A percentile compares a stretch with the other conserved stretches of the same genome.
Evolutionary conservation across 1,140 invertebrate genomes (phyloP).

Genomic region (Drosophila tristis): DNA sequence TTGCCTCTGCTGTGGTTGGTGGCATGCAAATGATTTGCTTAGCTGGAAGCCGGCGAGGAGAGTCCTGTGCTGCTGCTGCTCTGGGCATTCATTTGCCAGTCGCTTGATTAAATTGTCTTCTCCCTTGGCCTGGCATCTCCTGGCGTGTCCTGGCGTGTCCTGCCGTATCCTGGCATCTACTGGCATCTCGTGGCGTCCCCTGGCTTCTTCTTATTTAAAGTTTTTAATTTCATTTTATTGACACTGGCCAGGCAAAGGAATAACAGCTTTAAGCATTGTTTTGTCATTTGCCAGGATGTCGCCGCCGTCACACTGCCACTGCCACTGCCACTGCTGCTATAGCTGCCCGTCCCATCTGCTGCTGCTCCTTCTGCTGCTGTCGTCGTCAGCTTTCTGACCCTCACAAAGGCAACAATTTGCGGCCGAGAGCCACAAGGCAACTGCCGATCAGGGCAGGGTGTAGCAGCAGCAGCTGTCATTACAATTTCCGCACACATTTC

Average conservation of each 20-base stretch:
- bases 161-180: not conserved
- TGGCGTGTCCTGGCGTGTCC: not conserved
- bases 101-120: slow-evolving; percentile 75
- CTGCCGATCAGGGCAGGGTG: slow-evolving; percentile 11
- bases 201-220: slow-evolving; percentile 61
- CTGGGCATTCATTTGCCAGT: slow-evolving; percentile 71
- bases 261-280: slow-evolving; percentile 41
- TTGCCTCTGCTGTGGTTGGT: slow-evolving; percentile 32
- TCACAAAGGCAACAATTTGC: slow-evolving; percentile 53
- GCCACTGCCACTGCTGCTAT: slow-evolving; percentile 4
- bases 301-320: not conserved
- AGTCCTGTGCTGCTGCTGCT: slow-evolving; percentile 23
- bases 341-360: too few relatives aligned
- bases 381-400: slow-evolving; percentile 50
- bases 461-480: slow-evolving; percentile 48
- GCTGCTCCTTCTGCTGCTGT: slow-evolving; percentile 10
- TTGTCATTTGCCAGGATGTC: slow-evolving; percentile 16
- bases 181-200: slow-evolving; percentile 4
- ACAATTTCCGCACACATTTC: slow-evolving; percentile 46
- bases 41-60: too few relatives aligned
- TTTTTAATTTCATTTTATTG: slow-evolving; percentile 80
- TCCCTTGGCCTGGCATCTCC: not conserved
- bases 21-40: slow-evolving; percentile 61
- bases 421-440: slow-evolving; percentile 31
- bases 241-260: slow-evolving; percentile 40